A percentile compares a stretch with the other conserved stretches of the same genome.
Evolutionary conservation across 2,888 invertebrate species (phyloP).

Genomic region (Diplazon laetatorius): DNA sequence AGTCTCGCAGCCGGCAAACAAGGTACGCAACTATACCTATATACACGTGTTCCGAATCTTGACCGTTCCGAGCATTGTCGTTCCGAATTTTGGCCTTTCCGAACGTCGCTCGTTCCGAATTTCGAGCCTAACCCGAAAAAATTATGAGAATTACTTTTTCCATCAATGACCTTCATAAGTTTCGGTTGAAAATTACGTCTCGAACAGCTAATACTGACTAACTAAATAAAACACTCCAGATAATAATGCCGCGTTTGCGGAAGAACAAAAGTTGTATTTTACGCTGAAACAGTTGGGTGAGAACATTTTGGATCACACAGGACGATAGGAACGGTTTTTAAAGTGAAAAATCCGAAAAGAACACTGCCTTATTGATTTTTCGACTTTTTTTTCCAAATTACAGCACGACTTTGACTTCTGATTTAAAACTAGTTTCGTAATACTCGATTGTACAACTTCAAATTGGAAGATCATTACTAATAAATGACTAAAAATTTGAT

Average conservation of each 20-base stretch:
- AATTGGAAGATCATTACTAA: neutral
- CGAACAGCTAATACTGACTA: neutral
- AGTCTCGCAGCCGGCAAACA: no score
- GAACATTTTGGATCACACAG: slow-evolving; percentile 2
- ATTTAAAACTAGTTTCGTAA: neutral
- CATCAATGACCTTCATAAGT: no score
- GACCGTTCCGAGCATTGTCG: no score
- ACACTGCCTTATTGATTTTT: neutral
- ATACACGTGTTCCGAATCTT: no score
- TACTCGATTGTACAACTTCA: neutral
- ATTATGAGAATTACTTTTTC: no score
- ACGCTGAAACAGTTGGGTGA: neutral
- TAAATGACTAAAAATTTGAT: neutral
- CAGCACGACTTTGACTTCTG: neutral
- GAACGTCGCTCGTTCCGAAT: no score
- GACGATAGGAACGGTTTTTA: neutral
- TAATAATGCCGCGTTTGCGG: neutral
- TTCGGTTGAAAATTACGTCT: neutral
- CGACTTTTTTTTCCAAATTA: neutral
- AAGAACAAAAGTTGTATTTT: slow-evolving; percentile 24
- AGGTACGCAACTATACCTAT: no score
- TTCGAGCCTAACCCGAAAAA: no score
- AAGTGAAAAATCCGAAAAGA: neutral
- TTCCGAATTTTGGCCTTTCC: no score
- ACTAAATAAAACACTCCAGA: slow-evolving; percentile 21